Evolutionary conservation across 2,888 invertebrate species (phyloP), one percentile per base, ranked within the genome.

Genomic region (Rhogogaster chlorosoma): DNA sequence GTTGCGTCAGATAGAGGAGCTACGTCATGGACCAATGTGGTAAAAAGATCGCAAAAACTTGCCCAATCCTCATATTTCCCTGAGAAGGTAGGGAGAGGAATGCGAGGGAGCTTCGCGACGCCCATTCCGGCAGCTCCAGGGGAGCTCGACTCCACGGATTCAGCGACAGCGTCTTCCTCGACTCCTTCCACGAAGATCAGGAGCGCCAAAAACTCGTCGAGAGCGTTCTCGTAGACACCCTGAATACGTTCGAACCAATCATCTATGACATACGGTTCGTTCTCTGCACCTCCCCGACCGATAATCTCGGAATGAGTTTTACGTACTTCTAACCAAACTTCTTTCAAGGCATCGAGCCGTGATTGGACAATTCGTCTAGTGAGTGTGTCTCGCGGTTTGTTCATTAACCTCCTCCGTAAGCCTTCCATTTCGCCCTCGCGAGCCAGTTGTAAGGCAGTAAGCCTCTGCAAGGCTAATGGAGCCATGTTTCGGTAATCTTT

Each of bases 241-340:
- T 77, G 78, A 26, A 85, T 84, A n/a, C 67, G 83, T 1, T 15
- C 70, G 67, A 85, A 85, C 32, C 42, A 61, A 36, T 78, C 22
- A 5, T 71, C 53, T 3, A 67, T 71, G 29, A 80, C 64, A 49
- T 82, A 71, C 36, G 49, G 42, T 15, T 85, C 84, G 26, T 73
- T 29, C 5, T 18, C 84, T 9, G 32, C 78, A 22, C 78, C 61
- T 0, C 78, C 85, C 9, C 67, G 49, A 15, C 32, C 61, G 36
- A 85, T 45, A 32, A 85, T 83, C 32, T 85, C 85, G 18, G 64
- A 38, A 67, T 84, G 85, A 4, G 84, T 53, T 7, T 26, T 75
- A 10, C 78, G 83, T 26, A 64, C 77, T 15, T 49, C 77, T n/a
- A 29, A 26, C 85, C 77, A 85, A 29, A 85, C 22, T 7, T 77